Evolutionary conservation across 2,888 invertebrate species (phyloP), one percentile per base, ranked within the genome.

Genomic region (Capitulum mitella): DNA sequence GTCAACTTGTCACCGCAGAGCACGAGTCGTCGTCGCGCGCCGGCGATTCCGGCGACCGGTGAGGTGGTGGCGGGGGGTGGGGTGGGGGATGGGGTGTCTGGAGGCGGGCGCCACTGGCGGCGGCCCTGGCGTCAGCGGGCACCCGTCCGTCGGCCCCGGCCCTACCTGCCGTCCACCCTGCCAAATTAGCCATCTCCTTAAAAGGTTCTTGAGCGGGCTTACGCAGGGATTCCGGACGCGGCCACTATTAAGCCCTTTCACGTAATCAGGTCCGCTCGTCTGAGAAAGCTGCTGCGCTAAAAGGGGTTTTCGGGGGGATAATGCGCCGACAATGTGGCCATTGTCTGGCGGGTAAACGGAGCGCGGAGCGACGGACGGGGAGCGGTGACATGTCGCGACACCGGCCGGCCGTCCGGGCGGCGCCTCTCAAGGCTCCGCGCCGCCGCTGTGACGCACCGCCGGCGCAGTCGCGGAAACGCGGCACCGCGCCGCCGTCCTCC

Each of bases 161-260:
- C 26, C 70, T 37, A 40, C 70, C 70, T 70, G 70, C 26, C 37
- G 64, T 5, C 16, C 34, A 40, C 10, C 64, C 34, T 26, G 26
- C 37, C 40, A 70, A 70, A 70, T 70, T 70, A 37, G 70, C 70
- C 70, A 6, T 37, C 70, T 70, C 70, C 37, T 26, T 40, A 26
- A 26, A 26, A 40, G 64, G 70, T 40, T 70, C 29, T 37, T 34
- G 26, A 19, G 26, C 70, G 40, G 70, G 22, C 37, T 70, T 70
- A 70, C 40, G 64, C 40, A 8, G 26, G 70, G 70, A 70, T 70
- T 40, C 40, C 40, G 12, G 70, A 19, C 37, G 22, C 29, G 40
- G 5, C 2, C 70, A 40, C 70, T 70, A 70, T 70, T 70, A 70
- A 70, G 70, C 70, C 70, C 70, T 70, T 64, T 70, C 70, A 70